Evolutionary conservation across 2,797 vertebrate species (phyloP), one percentile per base, ranked within the genome.

Genomic region (Squalus acanthias): DNA sequence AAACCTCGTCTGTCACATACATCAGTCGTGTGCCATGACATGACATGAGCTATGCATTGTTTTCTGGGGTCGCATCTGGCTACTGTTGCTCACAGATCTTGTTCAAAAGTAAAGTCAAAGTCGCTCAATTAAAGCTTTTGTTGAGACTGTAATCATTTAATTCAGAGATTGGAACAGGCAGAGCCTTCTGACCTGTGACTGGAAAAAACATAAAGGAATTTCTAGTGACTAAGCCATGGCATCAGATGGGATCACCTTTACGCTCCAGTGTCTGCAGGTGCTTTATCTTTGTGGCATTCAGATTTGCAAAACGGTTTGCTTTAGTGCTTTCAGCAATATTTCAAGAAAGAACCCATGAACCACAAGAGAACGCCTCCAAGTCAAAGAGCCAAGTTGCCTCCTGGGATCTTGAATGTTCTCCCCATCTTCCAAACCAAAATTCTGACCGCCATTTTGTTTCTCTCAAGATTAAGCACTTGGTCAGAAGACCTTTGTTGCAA

Each of bases 131-230:
- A 33, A 74, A 95, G 46, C 94, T 67, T 95, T 95, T 95, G 94
- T 74, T 95, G 50, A 33, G 70, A 74, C 50, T 95, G 63, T 69
- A 76, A 60, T 76, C 46, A 74, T 95, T n/a, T 67, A 93, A 69
- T 93, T 93, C 50, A 95, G 50, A 60, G 70, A 76, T 60, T 76
- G 94, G 70, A 95, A 76, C 26, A 57, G 12, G 70, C 50, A 74
- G 70, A 95, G 13, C 50, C 26, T 95, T 95, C 94, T 95, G 94
- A 95, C 70, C 70, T 74, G 94, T 76, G 70, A 95, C 50, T 95
- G 29, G 70, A 7, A 87, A 91, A 57, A 57, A 74, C 24, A 95
- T 17, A 95, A 95, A 95, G 22, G 39, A 10, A 95, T 53, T 95
- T 95, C 22, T 70, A 53, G 26, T 95, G 93, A 95, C 69, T 46